Evolutionary conservation across 2,888 invertebrate genomes (phyloP).

Genomic region (Drosophila mimica): DNA sequence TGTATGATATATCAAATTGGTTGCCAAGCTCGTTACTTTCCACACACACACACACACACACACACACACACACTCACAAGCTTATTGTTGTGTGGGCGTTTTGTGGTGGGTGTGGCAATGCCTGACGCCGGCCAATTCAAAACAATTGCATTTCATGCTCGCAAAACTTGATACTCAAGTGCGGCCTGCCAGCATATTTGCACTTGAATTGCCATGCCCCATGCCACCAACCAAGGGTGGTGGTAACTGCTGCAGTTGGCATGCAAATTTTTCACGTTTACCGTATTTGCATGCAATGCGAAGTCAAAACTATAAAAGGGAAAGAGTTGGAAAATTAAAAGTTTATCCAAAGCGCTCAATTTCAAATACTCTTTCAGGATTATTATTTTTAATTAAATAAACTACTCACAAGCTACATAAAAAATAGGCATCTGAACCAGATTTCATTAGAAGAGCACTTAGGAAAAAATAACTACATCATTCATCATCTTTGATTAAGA

Average conservation of each 20-base stretch:
- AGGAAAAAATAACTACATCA: background rate
- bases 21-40: slow-evolving; percentile 19
- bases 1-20: slow-evolving; percentile 29
- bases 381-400: background rate
- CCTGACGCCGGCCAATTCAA: slow-evolving; percentile 61
- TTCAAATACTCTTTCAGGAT: slow-evolving; percentile 16
- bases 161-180: slow-evolving; percentile 75
- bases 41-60: background rate
- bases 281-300: slow-evolving; percentile 65
- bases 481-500: background rate
- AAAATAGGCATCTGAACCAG: background rate
- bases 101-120: slow-evolving; percentile 19
- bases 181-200: slow-evolving; percentile 75
- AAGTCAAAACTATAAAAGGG: slow-evolving; percentile 14
- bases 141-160: slow-evolving; percentile 75
- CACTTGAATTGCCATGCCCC: slow-evolving; percentile 66
- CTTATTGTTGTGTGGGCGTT: slow-evolving; percentile 31
- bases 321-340: background rate
- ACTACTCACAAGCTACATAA: too few species aligned
- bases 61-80: background rate
- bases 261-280: slow-evolving; percentile 70
- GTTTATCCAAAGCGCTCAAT: background rate
- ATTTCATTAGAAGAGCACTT: background rate
- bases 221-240: background rate
- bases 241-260: slow-evolving; percentile 60